A percentile compares a stretch with the other conserved stretches of the same genome.
phyloP scores from a whole-genome alignment of 2,888 invertebrate species.

The Lasius platythorax region DNA sequence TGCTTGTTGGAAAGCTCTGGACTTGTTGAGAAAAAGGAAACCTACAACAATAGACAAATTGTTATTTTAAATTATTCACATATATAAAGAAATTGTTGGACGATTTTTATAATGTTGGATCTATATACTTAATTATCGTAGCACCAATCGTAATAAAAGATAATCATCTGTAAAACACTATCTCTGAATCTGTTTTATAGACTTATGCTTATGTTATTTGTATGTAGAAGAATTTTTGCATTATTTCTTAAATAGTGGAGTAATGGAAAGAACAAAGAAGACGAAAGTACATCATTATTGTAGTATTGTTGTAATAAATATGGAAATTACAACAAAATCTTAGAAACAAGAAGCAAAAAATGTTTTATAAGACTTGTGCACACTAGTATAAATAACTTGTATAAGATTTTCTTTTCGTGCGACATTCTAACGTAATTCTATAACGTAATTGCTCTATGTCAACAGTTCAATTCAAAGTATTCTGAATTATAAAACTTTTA shows the following conservation, averaged over 20 bases:
- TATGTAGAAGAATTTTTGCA: not conserved
- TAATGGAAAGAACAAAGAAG: not conserved
- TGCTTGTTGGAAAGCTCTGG: constrained; percentile 97
- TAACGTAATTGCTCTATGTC: not conserved
- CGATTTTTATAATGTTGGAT: not conserved
- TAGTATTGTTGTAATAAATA: constrained; percentile 1
- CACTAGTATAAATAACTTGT: not conserved
- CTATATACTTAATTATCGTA: not conserved
- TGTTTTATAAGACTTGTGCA: not conserved
- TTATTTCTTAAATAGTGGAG: not conserved
- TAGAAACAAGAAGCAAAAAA: not conserved
- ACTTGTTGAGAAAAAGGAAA: constrained; percentile 98
- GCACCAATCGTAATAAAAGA: not conserved
- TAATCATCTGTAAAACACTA: not conserved
- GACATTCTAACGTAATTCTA: not conserved
- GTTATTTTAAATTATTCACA: constrained; percentile 24
- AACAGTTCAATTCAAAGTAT: not conserved
- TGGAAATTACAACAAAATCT: not conserved
- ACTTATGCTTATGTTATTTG: not conserved
- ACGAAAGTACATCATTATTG: not conserved
- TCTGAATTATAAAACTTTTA: not conserved
- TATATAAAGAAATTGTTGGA: not conserved
- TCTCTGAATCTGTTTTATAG: not conserved
- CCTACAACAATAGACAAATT: constrained; percentile 88
- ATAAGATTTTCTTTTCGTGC: not conserved